Percentiles rank a stretch among this genome's conserved stretches.
phyloP scores from a whole-genome alignment of 2,797 vertebrate genomes.

The Sebastes jordani region DNA sequence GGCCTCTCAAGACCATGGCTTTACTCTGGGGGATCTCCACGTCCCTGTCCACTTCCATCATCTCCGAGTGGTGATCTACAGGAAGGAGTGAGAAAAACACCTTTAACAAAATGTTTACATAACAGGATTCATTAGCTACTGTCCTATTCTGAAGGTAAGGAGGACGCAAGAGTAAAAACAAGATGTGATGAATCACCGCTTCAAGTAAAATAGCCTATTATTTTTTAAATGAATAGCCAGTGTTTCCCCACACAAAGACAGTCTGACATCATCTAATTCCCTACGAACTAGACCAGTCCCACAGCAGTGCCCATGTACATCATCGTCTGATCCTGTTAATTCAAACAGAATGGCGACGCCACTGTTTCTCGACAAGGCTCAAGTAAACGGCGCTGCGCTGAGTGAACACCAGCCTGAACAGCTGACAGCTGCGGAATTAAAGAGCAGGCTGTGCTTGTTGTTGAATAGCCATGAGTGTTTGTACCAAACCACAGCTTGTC shows the following conservation, averaged over 20 bases:
- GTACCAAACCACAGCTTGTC: not conserved
- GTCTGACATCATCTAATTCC: slow-evolving; percentile 14
- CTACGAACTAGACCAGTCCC: not conserved
- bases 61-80: slow-evolving; percentile 94
- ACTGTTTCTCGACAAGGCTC: not conserved
- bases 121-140: not conserved
- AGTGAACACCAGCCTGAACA: slow-evolving; percentile 13
- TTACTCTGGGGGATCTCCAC: slow-evolving; percentile 98
- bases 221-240: not conserved
- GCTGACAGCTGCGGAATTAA: slow-evolving; percentile 28
- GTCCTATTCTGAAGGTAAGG: not conserved
- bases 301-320: not conserved
- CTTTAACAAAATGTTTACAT: not conserved
- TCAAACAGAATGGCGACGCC: not conserved
- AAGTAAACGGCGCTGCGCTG: not conserved
- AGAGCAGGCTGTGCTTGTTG: slow-evolving; percentile 17
- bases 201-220: not conserved
- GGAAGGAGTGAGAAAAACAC: not conserved
- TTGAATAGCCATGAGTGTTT: slow-evolving; percentile 1
- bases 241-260: not conserved
- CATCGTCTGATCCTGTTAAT: not conserved
- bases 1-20: slow-evolving; percentile 96
- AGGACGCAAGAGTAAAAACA: not conserved
- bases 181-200: not conserved
- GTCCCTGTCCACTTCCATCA: slow-evolving; percentile 98